These are phyloP conservation scores for Bombus sibiricus DNA, from an alignment of 1,140 invertebrate species.

Conservation along the genomic window DNA sequence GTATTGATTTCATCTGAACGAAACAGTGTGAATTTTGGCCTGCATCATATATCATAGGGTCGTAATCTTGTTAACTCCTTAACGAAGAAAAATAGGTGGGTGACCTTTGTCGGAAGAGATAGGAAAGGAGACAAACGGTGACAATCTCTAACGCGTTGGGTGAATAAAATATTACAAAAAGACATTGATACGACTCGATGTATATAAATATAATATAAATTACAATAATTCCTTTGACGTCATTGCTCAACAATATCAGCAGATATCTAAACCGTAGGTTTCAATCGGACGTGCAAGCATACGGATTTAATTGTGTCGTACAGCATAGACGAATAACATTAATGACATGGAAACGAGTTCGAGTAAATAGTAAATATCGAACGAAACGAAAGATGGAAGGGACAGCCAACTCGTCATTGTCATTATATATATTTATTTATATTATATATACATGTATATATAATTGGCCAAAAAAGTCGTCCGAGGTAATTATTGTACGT, in stretches of 20 bases:
- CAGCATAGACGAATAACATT: neutral
- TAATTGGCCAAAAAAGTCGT: neutral
- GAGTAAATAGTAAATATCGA: too few species aligned
- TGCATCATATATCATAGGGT: neutral
- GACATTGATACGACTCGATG: neutral
- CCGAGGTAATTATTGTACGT: neutral
- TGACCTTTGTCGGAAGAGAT: neutral
- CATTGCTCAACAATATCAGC: too few species aligned
- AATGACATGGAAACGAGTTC: neutral
- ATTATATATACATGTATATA: too few species aligned
- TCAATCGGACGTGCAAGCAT: too few species aligned
- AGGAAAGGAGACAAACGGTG: too few species aligned
- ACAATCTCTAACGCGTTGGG: too few species aligned
- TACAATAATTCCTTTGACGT: too few species aligned
- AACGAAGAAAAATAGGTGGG: constrained; percentile 21
- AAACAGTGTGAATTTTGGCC: neutral
- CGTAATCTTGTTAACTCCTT: constrained; percentile 18
- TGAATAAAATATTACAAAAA: neutral
- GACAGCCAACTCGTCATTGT: neutral
- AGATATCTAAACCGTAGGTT: too few species aligned
- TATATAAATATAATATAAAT: too few species aligned
- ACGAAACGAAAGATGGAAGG: neutral
- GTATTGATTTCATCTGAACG: neutral
- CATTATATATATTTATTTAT: too few species aligned
- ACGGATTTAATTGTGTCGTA: neutral